These are phyloP conservation scores for Tetanocera ferruginea DNA, from an alignment of 2,888 invertebrate genomes.

Conservation along the genomic window DNA sequence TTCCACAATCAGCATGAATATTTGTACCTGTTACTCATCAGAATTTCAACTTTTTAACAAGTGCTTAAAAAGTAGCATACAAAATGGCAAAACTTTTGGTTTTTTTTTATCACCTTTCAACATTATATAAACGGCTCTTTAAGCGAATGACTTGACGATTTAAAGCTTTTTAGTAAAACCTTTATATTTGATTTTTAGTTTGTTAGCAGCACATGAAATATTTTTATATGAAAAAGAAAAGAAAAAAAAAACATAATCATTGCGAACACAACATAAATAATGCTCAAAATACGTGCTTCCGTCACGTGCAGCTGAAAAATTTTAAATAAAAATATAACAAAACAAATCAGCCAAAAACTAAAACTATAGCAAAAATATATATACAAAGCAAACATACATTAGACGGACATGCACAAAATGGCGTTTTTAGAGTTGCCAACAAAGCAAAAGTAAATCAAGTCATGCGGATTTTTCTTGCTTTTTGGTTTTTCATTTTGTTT, in stretches of 20 bases:
- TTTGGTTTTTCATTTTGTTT: not conserved
- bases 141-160: too few species aligned
- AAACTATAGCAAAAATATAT: not conserved
- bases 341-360: not conserved
- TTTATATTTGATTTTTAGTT: too few species aligned
- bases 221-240: too few species aligned
- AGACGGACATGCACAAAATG: slow-evolving; percentile 5
- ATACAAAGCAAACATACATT: slow-evolving; percentile 8
- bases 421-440: not conserved
- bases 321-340: not conserved
- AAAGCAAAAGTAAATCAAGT: slow-evolving; percentile 10
- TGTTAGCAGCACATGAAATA: too few species aligned
- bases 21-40: too few species aligned
- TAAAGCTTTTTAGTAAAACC: too few species aligned
- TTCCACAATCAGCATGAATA: too few species aligned
- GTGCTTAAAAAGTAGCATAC: too few species aligned
- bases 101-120: too few species aligned
- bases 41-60: too few species aligned
- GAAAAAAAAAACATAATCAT: slow-evolving; percentile 7
- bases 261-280: not conserved
- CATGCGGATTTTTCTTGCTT: not conserved
- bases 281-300: slow-evolving; percentile 3
- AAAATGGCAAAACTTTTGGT: too few species aligned
- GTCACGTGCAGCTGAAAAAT: slow-evolving; percentile 15
- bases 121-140: too few species aligned